A percentile compares a stretch with the other conserved stretches of the same genome.
These are phyloP conservation scores for Polydesmus complanatus DNA, from an alignment of 2,888 invertebrate genomes.

Conservation along the genomic window DNA sequence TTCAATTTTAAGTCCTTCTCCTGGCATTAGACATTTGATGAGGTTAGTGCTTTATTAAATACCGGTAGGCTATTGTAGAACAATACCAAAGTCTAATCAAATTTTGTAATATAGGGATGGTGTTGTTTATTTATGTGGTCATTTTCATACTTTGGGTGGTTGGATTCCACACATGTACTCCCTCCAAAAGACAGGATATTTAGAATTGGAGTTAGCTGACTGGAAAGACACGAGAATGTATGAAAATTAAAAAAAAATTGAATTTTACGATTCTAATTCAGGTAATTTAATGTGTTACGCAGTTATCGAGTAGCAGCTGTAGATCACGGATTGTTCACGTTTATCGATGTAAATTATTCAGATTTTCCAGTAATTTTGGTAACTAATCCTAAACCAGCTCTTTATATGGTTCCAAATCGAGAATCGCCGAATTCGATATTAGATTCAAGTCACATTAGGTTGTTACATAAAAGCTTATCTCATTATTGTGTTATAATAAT, in stretches of 20 bases:
- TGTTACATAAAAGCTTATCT: conserved; percentile 19
- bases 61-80: too few species aligned
- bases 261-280: background rate
- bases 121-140: conserved; percentile 73
- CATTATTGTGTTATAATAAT: background rate
- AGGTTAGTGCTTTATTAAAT: too few species aligned
- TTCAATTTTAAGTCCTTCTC: conserved; percentile 51
- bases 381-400: conserved; percentile 80
- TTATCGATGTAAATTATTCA: conserved; percentile 58
- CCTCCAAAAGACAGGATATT: conserved; percentile 60
- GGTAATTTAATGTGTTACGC: conserved; percentile 20
- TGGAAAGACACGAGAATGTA: conserved; percentile 82
- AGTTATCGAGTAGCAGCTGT: conserved; percentile 69
- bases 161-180: conserved; percentile 72
- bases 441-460: conserved; percentile 64
- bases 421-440: conserved; percentile 54
- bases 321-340: conserved; percentile 77
- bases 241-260: conserved; percentile 26
- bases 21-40: conserved; percentile 26
- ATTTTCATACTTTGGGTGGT: conserved; percentile 71
- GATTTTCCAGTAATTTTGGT: conserved; percentile 68
- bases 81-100: too few species aligned
- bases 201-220: conserved; percentile 80
- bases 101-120: conserved; percentile 34
- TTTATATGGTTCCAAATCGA: conserved; percentile 53